Base-by-base conservation (phyloP, 2,888 invertebrate genomes). In the Anorthoa munda region DNA sequence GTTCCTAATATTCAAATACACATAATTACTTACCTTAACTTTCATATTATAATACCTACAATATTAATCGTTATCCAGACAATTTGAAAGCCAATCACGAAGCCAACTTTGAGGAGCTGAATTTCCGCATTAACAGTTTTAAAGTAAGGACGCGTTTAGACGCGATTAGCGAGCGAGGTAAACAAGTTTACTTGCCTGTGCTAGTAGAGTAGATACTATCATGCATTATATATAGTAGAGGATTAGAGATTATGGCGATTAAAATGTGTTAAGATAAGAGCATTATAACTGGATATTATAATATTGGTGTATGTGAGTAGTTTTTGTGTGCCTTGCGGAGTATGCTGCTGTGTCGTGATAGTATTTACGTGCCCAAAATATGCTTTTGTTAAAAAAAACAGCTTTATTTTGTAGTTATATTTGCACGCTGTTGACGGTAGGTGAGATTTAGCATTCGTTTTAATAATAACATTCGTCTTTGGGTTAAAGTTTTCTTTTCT, bases 51-150 rank as follows among this genome's bases (percentile, higher is more conserved):
- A 31, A 59, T 48, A 73, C 53, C 21, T 64, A 23, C 26, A 9
- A 9, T 31, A 74, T 48, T 55, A 55, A 74, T 71, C 56, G 55
- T 79, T 71, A 73, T 61, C 73, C 61, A 61, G 68, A 79, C 79
- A 72, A 74, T 83, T 83, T 81, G 76, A 68, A 85, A 85, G 82
- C 79, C 66, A 85, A 85, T 85, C 83, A 85, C 74, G 77, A 50
- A 77, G 56, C 50, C 11, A 81, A 85, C 61, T 83, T 79, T 66
- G 71, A 68, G 65, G 55, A 73, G 67, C 65, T 67, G 72, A 83
- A 83, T 79, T 85, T 78, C 63, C 59, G 55, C 70, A 70, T 73
- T 75, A 80, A 82, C 77, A 85, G 82, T 82, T 83, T 64, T 65
- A 31, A 75, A 64, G 21, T 74, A 72, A 83, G 26, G 73, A 45